phyloP scores from a whole-genome alignment of 2,797 vertebrate species.

The Eulemur albifrons region DNA sequence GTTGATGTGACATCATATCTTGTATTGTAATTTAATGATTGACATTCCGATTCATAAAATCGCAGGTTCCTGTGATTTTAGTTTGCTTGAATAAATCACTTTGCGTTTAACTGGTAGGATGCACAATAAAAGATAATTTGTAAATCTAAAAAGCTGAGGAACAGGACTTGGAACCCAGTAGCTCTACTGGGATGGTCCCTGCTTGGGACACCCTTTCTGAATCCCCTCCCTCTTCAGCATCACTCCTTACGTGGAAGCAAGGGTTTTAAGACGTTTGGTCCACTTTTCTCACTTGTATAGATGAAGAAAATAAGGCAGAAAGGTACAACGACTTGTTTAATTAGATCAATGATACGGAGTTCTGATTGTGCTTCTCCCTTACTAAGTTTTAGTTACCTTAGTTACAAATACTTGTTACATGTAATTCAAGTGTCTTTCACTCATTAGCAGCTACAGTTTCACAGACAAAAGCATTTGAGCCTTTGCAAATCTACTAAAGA shows the following conservation, averaged over 20 bases:
- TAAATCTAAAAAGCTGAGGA: neutral
- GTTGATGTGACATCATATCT: neutral
- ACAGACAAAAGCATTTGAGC: neutral
- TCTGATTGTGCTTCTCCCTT: neutral
- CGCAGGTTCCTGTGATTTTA: neutral
- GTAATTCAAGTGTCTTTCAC: neutral
- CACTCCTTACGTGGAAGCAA: neutral
- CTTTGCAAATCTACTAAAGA: neutral
- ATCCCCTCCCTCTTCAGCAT: rapidly evolving
- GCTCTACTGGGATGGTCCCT: neutral
- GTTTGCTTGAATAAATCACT: neutral
- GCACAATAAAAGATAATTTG: neutral
- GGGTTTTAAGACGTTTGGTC: neutral
- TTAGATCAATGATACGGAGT: neutral
- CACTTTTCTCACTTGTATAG: neutral
- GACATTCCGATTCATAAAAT: neutral
- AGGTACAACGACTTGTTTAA: neutral
- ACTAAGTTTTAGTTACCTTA: neutral
- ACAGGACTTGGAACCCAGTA: neutral
- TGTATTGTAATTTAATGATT: neutral
- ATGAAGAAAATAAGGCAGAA: neutral
- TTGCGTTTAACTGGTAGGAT: neutral
- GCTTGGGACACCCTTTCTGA: rapidly evolving
- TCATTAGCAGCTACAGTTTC: neutral
- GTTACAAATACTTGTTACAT: neutral